A percentile compares a stretch with the other conserved stretches of the same genome.
These are phyloP conservation scores for Sarcophaga bullata DNA, from an alignment of 1,140 invertebrate genomes.

Conservation along the genomic window DNA sequence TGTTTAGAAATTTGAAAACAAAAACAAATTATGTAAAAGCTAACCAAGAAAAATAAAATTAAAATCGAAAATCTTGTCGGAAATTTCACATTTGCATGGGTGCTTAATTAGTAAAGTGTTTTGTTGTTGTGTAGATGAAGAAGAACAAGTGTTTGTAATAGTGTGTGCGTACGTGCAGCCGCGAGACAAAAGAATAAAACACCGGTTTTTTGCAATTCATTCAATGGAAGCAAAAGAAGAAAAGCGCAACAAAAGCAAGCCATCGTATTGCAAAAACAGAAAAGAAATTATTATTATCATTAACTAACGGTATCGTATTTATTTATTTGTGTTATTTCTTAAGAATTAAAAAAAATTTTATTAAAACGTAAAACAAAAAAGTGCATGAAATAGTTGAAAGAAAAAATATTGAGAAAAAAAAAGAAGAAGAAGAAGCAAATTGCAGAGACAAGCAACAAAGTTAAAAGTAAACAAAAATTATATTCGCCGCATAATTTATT, in stretches of 20 bases:
- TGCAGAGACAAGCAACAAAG: neutral
- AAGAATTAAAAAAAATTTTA: neutral
- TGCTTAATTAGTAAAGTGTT: neutral
- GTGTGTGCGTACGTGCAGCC: no score
- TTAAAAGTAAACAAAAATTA: conserved; percentile 1
- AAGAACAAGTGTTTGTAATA: neutral
- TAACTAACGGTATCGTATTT: neutral
- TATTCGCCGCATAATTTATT: neutral
- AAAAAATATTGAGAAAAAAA: neutral
- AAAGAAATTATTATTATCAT: neutral
- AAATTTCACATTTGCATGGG: neutral
- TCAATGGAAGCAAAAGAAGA: no score
- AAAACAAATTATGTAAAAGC: no score
- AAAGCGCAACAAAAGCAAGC: no score
- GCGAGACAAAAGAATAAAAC: neutral
- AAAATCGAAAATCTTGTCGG: neutral
- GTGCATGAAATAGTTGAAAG: neutral
- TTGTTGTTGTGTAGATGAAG: neutral
- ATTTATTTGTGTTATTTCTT: neutral
- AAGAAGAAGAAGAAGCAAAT: neutral
- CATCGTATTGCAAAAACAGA: neutral
- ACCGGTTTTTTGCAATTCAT: neutral
- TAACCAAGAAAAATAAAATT: no score
- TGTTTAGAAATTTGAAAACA: neutral
- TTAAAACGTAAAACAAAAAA: neutral